Evolutionary conservation across 2,888 invertebrate species (phyloP), one percentile per base, ranked within the genome.

Genomic region (Pristionchus entomophagus): DNA sequence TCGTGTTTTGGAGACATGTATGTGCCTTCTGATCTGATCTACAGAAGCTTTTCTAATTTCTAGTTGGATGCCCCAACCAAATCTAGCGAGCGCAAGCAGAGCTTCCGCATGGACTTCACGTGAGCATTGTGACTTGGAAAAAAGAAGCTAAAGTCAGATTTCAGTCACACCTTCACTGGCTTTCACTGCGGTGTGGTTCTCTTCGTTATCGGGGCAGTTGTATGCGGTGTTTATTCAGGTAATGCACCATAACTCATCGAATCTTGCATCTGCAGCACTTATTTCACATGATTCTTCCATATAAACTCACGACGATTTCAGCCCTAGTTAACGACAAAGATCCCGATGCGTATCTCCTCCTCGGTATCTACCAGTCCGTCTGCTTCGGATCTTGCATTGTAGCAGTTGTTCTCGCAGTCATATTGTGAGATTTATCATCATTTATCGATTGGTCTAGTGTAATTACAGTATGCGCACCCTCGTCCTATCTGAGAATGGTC

Each of bases 1-100:
- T 45, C 22, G 53, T 84, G 1, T 84, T 84, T 49, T 84, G 84
- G 84, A 84, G n/a, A 12, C 56, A 62, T 59, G 82, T 82, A 32
- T 51, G 78, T 51, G n/a, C n/a, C n/a, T n/a, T n/a, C n/a, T 51
- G 12, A 5, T 8, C n/a, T n/a, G 26, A 3, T 45, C 45, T 14
- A 45, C 45, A 45, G 14, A 45, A n/a, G n/a, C n/a, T n/a, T n/a
- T n/a, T n/a, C n/a, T n/a, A n/a, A n/a, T n/a, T n/a, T n/a, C n/a
- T n/a, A 82, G 82, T 51, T 82, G 41, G 82, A 82, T 35, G 35
- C 82, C 17, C 26, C 53, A 0, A 26, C 29, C n/a, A 56, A 82
- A 59, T 22, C 26, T 17, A n/a, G 26, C 29, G 82, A 59, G 59
- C 35, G 41, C 35, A 82, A 82, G 82, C 10, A 41, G 26, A 29